Evolutionary conservation across 2,888 invertebrate genomes (phyloP), one percentile per base, ranked within the genome.

Genomic region (Drosophila paracracens): DNA sequence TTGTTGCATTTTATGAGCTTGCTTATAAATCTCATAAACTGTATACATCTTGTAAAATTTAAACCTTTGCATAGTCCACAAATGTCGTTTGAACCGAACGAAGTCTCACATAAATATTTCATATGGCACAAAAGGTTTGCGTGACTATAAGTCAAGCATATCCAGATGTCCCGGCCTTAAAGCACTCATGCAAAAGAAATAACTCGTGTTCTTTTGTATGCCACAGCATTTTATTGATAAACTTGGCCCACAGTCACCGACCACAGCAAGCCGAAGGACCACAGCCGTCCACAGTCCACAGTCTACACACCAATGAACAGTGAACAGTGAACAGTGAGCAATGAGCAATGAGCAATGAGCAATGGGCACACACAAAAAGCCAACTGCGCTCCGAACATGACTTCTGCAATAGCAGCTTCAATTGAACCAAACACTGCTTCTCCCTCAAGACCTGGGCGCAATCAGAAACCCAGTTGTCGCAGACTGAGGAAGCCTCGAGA

Each of bases 221-320:
- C 84, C 89, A 89, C 82, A 88, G 87, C 79, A 79, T 88, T 85
- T 88, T 88, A 88, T 85, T 85, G 84, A 85, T 85, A 85, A 85
- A 85, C 84, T 85, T 88, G 70, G 75, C 71, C 73, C 87, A 70
- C 27, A 66, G 38, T 27, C 25, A 29, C 54, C 27, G 64, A 48
- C 57, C 56, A 50, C 57, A 43, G n/a, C 36, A 46, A 70, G 71
- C 78, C 76, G 74, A 63, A 69, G 85, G 82, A 74, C 69, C 67
- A 59, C 65, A 56, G 59, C 53, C 56, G 36, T 38, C 56, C 38
- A 38, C 13, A 54, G 25, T 54, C 54, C 69, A 57, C 58, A 48
- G 53, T 61, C 50, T 36, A 57, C 78, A 67, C 53, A 13, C 40
- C 62, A 61, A 52, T 52, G 68, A 56, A 61, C 70, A 69, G 25